Percentiles rank a stretch among this genome's conserved stretches.
These are phyloP conservation scores for Leptopterna dolabrata DNA, from an alignment of 2,888 invertebrate species.

Conservation along the genomic window DNA sequence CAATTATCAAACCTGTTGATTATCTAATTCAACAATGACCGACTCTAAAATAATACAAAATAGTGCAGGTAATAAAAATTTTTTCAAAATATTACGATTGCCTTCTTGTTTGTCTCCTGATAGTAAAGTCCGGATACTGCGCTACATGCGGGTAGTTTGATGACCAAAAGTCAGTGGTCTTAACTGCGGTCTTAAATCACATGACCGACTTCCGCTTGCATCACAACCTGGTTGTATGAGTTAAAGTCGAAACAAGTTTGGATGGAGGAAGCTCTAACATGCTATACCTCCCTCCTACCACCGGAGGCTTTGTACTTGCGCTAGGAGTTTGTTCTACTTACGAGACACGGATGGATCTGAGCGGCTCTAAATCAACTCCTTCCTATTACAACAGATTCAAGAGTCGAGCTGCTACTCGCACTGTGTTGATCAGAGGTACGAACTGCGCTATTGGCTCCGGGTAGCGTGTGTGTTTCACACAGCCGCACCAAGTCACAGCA, in stretches of 20 bases:
- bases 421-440: not conserved
- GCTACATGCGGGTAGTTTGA: too few species aligned
- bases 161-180: too few species aligned
- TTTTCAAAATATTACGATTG: too few species aligned
- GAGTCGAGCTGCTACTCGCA: not conserved
- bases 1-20: too few species aligned
- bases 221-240: too few species aligned
- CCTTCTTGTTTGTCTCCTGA: too few species aligned
- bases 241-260: not conserved
- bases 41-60: too few species aligned
- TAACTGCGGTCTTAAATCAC: too few species aligned
- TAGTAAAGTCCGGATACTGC: too few species aligned
- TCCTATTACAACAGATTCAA: not conserved
- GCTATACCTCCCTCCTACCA: not conserved
- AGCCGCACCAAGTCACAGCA: not conserved
- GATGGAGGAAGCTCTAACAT: not conserved
- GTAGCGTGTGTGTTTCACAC: not conserved
- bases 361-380: not conserved
- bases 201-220: too few species aligned
- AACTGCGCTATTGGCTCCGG: not conserved
- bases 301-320: not conserved
- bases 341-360: not conserved
- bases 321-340: not conserved
- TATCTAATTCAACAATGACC: too few species aligned
- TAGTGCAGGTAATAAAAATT: too few species aligned